Conservation (phyloP, 2,113 vertebrate species). For the Vicugna pacos region DNA sequence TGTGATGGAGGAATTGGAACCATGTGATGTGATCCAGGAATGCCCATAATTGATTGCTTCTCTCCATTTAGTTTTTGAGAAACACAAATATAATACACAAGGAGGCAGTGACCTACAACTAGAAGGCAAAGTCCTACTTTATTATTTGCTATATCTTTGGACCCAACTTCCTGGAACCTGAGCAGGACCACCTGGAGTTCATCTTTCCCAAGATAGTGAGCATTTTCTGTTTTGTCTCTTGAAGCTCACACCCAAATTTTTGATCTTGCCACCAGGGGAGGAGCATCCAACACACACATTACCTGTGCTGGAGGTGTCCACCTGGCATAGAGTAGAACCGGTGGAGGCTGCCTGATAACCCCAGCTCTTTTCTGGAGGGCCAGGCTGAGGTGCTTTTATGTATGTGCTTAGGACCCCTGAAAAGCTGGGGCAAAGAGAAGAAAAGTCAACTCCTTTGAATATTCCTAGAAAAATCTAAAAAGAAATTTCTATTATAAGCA, state of each 20-base stretch:
- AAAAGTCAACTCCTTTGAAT: not conserved
- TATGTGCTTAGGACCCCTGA: not conserved
- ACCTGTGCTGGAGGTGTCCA: not conserved
- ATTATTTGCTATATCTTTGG: not conserved
- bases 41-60: not conserved
- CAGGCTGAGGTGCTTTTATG: not conserved
- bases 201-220: not conserved
- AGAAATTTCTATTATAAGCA: not conserved
- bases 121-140: not conserved
- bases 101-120: not conserved
- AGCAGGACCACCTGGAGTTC: not conserved
- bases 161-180: not conserved
- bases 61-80: not conserved
- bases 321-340: not conserved
- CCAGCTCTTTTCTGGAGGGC: not conserved
- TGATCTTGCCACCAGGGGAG: not conserved
- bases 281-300: not conserved
- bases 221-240: not conserved
- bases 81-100: not conserved
- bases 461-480: not conserved
- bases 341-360: not conserved
- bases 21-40: not conserved
- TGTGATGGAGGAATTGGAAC: not conserved
- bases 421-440: not conserved
- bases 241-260: not conserved